Percentiles rank a stretch among this genome's conserved stretches.
Conservation (phyloP, 2,113 vertebrate species). For the Myiagra hebetior region DNA sequence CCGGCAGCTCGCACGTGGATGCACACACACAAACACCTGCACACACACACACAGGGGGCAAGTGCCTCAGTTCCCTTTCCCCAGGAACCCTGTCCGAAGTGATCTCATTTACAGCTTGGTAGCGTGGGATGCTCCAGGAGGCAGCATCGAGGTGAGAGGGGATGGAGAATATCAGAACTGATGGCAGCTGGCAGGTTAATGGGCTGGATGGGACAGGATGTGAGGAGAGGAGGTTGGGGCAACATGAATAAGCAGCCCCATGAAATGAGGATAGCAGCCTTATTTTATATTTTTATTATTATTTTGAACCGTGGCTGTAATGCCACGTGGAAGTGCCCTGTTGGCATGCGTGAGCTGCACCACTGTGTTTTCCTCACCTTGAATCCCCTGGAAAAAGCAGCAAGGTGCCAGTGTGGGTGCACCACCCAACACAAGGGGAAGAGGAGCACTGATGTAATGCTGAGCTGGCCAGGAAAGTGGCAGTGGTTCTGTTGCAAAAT, state of each 20-base stretch:
- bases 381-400: background rate
- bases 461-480: background rate
- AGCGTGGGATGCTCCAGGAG: background rate
- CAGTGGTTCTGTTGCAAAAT: background rate
- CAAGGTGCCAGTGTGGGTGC: background rate
- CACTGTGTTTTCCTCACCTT: background rate
- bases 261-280: background rate
- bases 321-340: background rate
- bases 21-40: fast-evolving
- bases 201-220: fast-evolving
- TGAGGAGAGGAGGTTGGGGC: background rate
- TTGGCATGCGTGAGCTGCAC: background rate
- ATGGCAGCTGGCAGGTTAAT: background rate
- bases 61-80: background rate
- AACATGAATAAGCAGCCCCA: background rate
- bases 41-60: fast-evolving
- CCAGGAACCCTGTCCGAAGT: background rate
- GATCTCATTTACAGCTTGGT: background rate
- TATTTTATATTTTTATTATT: background rate
- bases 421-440: background rate
- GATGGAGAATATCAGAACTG: background rate
- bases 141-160: background rate
- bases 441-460: background rate
- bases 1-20: background rate
- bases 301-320: background rate